Evolutionary conservation across 2,888 invertebrate species (phyloP).

Genomic region (Drosophila leonis): DNA sequence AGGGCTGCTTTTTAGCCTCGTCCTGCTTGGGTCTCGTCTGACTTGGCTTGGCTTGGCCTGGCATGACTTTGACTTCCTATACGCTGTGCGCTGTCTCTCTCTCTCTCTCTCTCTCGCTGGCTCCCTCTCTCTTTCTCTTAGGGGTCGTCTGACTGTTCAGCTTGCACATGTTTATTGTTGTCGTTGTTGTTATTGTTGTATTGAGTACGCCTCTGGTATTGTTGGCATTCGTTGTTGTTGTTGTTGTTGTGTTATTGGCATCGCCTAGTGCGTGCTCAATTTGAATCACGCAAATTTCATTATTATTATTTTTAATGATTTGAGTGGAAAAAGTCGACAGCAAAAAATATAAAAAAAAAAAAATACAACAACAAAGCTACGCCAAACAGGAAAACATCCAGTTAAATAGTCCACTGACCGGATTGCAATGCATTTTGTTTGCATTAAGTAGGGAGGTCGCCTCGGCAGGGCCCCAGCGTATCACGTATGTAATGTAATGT

Average conservation of each 20-base stretch:
- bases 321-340: conserved; percentile 69
- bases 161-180: conserved; percentile 61
- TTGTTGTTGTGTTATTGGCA: conserved; percentile 66
- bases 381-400: conserved; percentile 45
- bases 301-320: conserved; percentile 81
- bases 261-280: conserved; percentile 78
- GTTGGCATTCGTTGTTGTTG: conserved; percentile 52
- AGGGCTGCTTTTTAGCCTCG: conserved; percentile 68
- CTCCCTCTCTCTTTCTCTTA: conserved; percentile 26
- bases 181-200: conserved; percentile 47
- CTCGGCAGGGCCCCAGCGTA: conserved; percentile 13
- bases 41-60: conserved; percentile 28
- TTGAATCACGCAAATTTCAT: conserved; percentile 81
- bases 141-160: conserved; percentile 66
- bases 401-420: conserved; percentile 62
- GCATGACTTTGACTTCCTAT: conserved; percentile 77
- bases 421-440: conserved; percentile 61
- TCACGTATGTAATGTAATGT: conserved; percentile 53
- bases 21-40: conserved; percentile 31
- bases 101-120: conserved; percentile 5
- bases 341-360: conserved; percentile 6
- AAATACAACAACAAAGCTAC: conserved; percentile 28
- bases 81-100: conserved; percentile 21
- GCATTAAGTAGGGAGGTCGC: conserved; percentile 37
- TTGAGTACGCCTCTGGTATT: conserved; percentile 23